Evolutionary conservation across 2,113 vertebrate species (phyloP), one percentile per base, ranked within the genome.

Genomic region (Amazona guildingii): DNA sequence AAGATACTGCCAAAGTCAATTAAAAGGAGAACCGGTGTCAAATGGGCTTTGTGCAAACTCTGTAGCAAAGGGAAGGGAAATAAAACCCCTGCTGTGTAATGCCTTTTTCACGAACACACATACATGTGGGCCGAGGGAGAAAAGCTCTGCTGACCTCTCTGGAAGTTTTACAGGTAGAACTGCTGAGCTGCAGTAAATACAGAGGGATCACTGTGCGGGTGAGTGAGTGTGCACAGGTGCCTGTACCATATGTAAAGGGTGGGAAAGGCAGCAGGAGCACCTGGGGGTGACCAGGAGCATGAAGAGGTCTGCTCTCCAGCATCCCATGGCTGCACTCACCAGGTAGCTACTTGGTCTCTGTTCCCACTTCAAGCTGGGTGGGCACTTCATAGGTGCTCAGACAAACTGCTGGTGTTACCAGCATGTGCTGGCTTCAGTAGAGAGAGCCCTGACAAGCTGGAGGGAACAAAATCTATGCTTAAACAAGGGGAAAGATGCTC

Each of bases 1-100:
- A 86, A 81, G 75, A 24, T 4, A 44, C 52, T 93, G 94, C 76
- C 86, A 90, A 96, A 97, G 94, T 89, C 92, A 79, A 91, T 95
- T 92, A 74, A 87, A 93, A 75, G 16, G 74, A 78, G 81, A 74
- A 33, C 46, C 5, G 0, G 48, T 67, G 85, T 77, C 13, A 41
- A 54, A 70, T 4, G 33, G 37, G 52, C 57, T 79, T 66, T 27
- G 61, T 1, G 9, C 70, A 76, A n/a, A 69, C 31, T 57, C 83
- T 70, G 55, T 9, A 66, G 66, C 23, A 63, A 89, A 63, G 44
- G 75, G 21, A 28, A 43, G 35, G 14, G 2, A 0, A 5, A 1
- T 28, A 48, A 52, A 8, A 6, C 29, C 31, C n/a, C 49, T 8
- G 8, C 13, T 1, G 6, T 28, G 23, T 31, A 14, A 10, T 10